phyloP scores from a whole-genome alignment of 2,797 vertebrate genomes.

The Aotus griseimembra region DNA sequence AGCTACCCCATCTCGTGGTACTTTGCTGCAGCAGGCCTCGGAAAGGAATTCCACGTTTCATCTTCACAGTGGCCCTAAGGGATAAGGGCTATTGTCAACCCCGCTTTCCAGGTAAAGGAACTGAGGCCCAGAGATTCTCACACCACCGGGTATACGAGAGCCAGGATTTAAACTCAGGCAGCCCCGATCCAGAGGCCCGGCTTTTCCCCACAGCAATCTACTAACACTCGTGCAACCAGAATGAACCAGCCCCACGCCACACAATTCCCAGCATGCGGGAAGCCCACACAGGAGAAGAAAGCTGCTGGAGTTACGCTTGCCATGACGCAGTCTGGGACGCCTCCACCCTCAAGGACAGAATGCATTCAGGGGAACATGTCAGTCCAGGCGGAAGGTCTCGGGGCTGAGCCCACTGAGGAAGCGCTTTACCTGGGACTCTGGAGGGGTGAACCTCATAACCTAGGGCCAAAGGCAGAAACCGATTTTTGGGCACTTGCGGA shows the following conservation, averaged over 20 bases:
- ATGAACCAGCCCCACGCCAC: rapidly evolving
- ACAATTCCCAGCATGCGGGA: background rate
- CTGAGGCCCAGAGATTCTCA: background rate
- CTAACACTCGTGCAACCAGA: rapidly evolving
- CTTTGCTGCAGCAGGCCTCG: background rate
- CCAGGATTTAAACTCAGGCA: background rate
- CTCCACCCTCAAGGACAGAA: too few relatives aligned
- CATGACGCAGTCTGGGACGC: rapidly evolving
- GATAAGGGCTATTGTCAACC: rapidly evolving
- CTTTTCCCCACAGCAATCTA: rapidly evolving
- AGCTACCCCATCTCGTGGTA: too few relatives aligned
- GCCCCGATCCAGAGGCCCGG: background rate
- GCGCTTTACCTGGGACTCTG: background rate
- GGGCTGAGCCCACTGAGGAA: background rate
- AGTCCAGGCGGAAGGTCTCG: background rate
- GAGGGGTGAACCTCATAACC: background rate
- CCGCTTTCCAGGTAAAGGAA: background rate
- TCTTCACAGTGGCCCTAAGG: rapidly evolving
- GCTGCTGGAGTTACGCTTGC: rapidly evolving
- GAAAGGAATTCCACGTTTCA: background rate
- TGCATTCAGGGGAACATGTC: background rate
- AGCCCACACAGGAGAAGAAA: background rate
- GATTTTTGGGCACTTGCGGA: background rate
- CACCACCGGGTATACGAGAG: background rate
- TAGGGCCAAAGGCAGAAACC: background rate